Evolutionary conservation across 2,113 vertebrate genomes (phyloP).

Genomic region (Podilymbus podiceps): DNA sequence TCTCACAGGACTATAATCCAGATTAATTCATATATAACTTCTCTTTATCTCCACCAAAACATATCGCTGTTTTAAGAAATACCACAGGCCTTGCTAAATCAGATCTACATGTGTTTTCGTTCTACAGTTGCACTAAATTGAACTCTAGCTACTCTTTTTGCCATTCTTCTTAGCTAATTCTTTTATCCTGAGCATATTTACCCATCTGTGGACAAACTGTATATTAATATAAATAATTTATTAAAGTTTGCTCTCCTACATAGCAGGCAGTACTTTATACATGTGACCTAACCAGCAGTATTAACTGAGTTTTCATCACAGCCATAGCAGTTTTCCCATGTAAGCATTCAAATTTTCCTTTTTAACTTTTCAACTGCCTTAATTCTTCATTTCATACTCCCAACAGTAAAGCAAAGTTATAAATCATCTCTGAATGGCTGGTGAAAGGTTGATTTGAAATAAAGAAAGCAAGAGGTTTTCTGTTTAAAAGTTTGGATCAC

Average conservation of each 20-base stretch:
- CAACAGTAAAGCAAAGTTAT: neutral
- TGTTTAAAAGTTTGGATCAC: neutral
- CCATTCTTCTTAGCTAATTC: neutral
- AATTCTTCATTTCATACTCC: neutral
- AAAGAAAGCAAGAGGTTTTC: neutral
- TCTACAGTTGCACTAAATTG: neutral
- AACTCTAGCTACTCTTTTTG: neutral
- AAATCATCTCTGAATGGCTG: neutral
- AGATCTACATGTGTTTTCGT: neutral
- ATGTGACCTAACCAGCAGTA: neutral
- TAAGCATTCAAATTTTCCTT: neutral
- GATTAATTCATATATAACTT: conserved; percentile 1
- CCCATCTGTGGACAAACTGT: neutral
- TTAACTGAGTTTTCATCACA: neutral
- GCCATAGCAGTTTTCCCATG: neutral
- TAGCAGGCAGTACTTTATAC: neutral
- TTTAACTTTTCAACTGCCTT: neutral
- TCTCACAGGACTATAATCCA: neutral
- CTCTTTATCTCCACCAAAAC: neutral
- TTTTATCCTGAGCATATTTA: neutral
- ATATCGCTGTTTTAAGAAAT: conserved; percentile 12
- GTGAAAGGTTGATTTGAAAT: neutral
- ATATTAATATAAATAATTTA: neutral
- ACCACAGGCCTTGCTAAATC: neutral
- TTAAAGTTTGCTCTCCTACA: neutral